phyloP scores from a whole-genome alignment of 2,113 vertebrate species.

The Lophochroa leadbeateri region DNA sequence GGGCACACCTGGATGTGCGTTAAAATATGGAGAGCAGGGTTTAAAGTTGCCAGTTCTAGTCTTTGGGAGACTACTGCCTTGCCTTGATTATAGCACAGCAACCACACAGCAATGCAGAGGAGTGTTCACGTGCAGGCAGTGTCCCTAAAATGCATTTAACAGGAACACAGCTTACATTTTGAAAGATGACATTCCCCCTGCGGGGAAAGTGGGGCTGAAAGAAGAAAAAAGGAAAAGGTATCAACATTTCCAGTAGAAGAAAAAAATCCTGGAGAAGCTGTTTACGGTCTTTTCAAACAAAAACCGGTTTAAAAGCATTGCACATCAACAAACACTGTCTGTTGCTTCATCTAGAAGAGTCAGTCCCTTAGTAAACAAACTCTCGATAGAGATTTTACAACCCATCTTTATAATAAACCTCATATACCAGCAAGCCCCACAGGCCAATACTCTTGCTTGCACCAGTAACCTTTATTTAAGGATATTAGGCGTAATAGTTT shows the following conservation, averaged over 20 bases:
- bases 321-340: background rate
- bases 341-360: background rate
- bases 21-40: rapidly evolving
- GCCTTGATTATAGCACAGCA: background rate
- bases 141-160: background rate
- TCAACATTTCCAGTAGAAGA: background rate
- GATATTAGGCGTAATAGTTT: background rate
- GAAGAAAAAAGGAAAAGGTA: background rate
- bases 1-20: rapidly evolving
- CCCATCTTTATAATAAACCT: background rate
- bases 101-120: background rate
- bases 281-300: background rate
- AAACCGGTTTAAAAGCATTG: background rate
- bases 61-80: background rate
- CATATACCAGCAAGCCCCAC: background rate
- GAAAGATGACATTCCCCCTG: background rate
- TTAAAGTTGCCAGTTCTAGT: background rate
- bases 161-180: background rate
- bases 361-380: background rate
- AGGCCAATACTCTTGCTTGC: background rate
- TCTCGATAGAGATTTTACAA: background rate
- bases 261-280: background rate
- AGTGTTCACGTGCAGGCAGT: background rate
- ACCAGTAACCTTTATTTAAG: background rate
- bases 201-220: background rate